These are phyloP conservation scores for Gallinago paraguaiae DNA, from an alignment of 2,113 vertebrate species.

Conservation along the genomic window DNA sequence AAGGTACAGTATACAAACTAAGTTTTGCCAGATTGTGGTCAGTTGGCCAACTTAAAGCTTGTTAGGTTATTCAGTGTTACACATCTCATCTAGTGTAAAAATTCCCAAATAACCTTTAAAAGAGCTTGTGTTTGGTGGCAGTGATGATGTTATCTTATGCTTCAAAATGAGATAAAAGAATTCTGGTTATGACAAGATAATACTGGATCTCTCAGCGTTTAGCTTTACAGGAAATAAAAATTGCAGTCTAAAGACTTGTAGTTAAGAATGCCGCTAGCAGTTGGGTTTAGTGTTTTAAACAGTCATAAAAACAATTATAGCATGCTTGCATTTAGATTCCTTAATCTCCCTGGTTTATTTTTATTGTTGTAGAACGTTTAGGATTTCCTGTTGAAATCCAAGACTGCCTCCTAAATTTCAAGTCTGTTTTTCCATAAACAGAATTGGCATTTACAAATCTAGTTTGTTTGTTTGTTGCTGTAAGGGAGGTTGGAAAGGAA, in stretches of 20 bases:
- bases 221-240: not conserved
- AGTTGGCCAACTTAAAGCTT: not conserved
- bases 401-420: not conserved
- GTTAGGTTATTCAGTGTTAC: not conserved
- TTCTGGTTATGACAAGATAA: not conserved
- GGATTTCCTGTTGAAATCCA: not conserved
- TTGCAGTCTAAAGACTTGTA: not conserved
- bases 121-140: not conserved
- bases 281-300: not conserved
- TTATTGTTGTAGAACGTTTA: not conserved
- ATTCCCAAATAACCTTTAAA: not conserved
- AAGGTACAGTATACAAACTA: conserved; percentile 75
- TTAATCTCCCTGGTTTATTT: not conserved
- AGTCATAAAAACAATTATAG: not conserved
- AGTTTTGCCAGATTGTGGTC: not conserved
- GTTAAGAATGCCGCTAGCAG: not conserved
- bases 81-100: not conserved
- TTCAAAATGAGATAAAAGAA: not conserved
- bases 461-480: not conserved
- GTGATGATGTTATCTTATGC: not conserved
- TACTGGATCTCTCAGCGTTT: not conserved
- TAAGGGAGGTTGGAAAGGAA: not conserved
- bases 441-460: not conserved
- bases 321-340: not conserved
- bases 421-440: not conserved